Percentiles rank a stretch among this genome's conserved stretches.
Conservation (phyloP, 2,113 vertebrate genomes). For the pig (Sus scrofa) region DNA sequence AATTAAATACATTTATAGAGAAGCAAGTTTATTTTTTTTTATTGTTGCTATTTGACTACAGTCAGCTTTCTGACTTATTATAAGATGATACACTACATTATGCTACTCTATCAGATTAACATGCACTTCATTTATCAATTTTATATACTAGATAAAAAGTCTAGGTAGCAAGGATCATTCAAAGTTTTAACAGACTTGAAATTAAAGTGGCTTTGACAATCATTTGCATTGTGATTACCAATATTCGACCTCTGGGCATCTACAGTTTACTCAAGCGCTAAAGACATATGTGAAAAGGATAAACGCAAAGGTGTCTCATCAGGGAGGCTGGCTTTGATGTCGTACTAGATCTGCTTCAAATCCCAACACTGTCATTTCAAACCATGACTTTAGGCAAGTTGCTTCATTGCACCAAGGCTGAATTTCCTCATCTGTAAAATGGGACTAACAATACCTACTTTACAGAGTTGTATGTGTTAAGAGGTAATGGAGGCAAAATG, state of each 20-base stretch:
- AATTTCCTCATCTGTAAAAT: neutral
- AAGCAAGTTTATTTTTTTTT: neutral
- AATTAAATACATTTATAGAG: neutral
- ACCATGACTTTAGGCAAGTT: neutral
- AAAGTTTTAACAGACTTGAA: neutral
- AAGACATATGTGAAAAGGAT: neutral
- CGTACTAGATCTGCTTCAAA: neutral
- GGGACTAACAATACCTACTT: neutral
- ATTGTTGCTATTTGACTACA: neutral
- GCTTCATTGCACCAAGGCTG: neutral
- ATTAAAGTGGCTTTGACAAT: neutral
- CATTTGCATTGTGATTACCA: neutral
- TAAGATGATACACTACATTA: neutral
- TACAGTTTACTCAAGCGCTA: neutral
- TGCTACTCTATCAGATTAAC: neutral
- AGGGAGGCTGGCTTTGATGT: neutral
- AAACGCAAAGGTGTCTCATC: neutral
- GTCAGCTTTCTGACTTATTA: constrained; percentile 2
- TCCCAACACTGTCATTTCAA: neutral
- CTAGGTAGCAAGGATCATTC: neutral
- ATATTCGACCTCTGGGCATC: neutral
- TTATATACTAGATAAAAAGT: neutral
- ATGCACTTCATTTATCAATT: neutral
- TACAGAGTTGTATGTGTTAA: neutral
- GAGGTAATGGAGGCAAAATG: neutral